Evolutionary conservation across 2,888 invertebrate genomes (phyloP), one percentile per base, ranked within the genome.

Genomic region (Amiota minor): DNA sequence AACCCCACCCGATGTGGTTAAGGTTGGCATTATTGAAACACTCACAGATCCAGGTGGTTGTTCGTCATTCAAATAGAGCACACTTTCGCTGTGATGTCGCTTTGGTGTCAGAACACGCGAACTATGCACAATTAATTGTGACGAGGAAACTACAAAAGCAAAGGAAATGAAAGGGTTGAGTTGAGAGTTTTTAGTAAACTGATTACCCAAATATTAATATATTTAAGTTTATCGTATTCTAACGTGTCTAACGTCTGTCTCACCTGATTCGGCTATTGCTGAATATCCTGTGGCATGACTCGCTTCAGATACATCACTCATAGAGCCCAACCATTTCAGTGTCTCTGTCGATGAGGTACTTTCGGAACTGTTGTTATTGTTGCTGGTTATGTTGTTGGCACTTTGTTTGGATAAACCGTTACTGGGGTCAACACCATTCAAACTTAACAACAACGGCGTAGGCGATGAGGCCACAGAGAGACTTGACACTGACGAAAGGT

Each of bases 41-140:
- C 20, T 59, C 6, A 1, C 11, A 50, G 53, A 50, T n/a, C n/a
- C 20, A 23, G 62, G 6, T 4, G 62, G 35, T 35, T 23, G 62
- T 35, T 62, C 16, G 14, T 91, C 91, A 77, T 92, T 92, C 85
- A 94, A 92, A 84, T 94, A 94, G 61, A 94, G 89, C 35, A 95
- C 94, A 84, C 94, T 94, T 89, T 95, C 95, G 68, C 94, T 94
- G 84, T 94, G 93, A 88, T 95, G 95, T 72, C 94, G 91, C 88
- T 95, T 94, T 12, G 95, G 95, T 64, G 94, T 93, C 84, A 93
- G 93, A 35, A 95, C 95, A 74, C 94, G 91, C 49, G 95, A 93
- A 83, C 95, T 95, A 84, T 95, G 95, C 61, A 93, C 95, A 77
- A 95, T 94, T 76, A 93, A 90, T 84, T 94, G 94, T 78, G 91